phyloP scores from a whole-genome alignment of 2,113 vertebrate species.

The Alexandromys fortis region DNA sequence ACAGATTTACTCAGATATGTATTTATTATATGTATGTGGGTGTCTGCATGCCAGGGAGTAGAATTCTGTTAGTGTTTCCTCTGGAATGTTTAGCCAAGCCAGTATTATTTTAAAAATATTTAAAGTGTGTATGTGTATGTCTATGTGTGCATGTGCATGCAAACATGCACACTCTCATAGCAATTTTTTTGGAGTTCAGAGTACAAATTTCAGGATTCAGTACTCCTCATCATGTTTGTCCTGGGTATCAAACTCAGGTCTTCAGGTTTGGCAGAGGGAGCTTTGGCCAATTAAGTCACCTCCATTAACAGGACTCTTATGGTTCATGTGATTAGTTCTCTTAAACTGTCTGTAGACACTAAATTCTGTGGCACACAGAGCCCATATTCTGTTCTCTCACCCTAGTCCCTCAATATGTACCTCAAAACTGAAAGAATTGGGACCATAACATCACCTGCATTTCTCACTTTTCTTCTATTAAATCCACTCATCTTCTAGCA shows the following conservation, averaged over 20 bases:
- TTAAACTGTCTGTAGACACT: neutral
- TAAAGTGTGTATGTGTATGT: neutral
- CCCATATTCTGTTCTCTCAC: neutral
- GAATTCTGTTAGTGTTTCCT: neutral
- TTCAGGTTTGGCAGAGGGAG: neutral
- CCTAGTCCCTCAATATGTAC: neutral
- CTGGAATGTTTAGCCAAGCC: neutral
- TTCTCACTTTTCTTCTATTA: neutral
- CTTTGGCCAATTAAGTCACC: neutral
- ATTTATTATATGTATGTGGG: neutral
- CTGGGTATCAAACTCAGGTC: neutral
- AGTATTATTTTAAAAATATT: neutral
- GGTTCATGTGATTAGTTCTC: neutral
- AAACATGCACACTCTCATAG: neutral
- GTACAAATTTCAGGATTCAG: neutral
- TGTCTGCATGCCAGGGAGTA: neutral
- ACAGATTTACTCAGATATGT: neutral
- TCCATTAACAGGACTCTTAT: neutral
- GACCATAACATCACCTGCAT: neutral
- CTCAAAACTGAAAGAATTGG: neutral
- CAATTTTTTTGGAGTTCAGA: neutral
- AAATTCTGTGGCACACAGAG: neutral
- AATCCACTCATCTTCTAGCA: neutral
- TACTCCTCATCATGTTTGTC: neutral
- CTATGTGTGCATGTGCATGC: too few relatives aligned